Conservation (phyloP, 1,140 invertebrate species). For the Drosophila pachea region DNA sequence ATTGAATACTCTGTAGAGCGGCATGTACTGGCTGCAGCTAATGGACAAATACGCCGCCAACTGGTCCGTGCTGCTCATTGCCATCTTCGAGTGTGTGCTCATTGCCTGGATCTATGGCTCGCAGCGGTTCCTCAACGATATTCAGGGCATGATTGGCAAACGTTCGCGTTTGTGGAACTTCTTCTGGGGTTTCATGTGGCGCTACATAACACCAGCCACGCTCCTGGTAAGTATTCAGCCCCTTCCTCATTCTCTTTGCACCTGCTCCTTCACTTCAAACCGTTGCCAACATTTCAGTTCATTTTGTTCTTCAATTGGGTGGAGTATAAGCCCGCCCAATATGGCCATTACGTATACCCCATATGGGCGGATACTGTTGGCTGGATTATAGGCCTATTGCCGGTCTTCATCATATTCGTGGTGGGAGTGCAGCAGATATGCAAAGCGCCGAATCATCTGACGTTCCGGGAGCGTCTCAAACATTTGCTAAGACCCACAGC, state of each 20-base stretch:
- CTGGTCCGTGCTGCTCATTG: slow-evolving; percentile 90
- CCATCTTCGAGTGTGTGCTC: slow-evolving; percentile 87
- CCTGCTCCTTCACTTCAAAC: background rate
- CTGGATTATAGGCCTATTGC: slow-evolving; percentile 86
- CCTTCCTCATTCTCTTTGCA: background rate
- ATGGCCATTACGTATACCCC: slow-evolving; percentile 87
- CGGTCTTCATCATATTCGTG: slow-evolving; percentile 85
- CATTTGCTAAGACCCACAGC: slow-evolving; percentile 73
- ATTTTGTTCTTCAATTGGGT: slow-evolving; percentile 91
- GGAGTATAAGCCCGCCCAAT: slow-evolving; percentile 87
- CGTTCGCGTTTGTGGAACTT: slow-evolving; percentile 85
- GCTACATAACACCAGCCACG: slow-evolving; percentile 86
- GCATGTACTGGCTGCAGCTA: slow-evolving; percentile 90
- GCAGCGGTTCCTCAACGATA: slow-evolving; percentile 88
- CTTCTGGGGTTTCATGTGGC: slow-evolving; percentile 91
- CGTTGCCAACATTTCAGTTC: slow-evolving; percentile 80
- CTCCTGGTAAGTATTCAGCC: slow-evolving; percentile 81
- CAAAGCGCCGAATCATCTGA: slow-evolving; percentile 80
- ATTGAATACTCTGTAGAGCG: slow-evolving; percentile 80
- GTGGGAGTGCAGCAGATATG: slow-evolving; percentile 83
- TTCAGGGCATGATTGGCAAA: slow-evolving; percentile 88
- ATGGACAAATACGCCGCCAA: slow-evolving; percentile 93
- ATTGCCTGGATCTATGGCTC: slow-evolving; percentile 91
- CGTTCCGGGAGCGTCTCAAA: slow-evolving; percentile 80
- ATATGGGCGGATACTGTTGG: slow-evolving; percentile 88